phyloP scores from a whole-genome alignment of 2,113 vertebrate species.

The Myrmophylax atrothorax region DNA sequence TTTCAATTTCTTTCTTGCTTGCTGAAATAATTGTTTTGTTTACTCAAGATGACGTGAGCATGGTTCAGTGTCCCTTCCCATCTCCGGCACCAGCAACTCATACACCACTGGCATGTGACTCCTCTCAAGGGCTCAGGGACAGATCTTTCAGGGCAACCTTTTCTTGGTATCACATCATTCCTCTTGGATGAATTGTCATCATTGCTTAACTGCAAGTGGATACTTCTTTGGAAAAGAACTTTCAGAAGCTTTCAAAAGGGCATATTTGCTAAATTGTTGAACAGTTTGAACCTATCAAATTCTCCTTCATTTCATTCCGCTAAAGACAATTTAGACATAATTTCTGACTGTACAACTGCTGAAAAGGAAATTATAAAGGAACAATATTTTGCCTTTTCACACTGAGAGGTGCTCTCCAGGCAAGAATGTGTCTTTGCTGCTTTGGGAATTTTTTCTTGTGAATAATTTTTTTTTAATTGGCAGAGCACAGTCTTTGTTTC shows the following conservation, averaged over 20 bases:
- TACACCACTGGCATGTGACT: accelerated
- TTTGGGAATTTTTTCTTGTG: not conserved
- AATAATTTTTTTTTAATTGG: not conserved
- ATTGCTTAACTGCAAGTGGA: accelerated
- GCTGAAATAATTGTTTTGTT: not conserved
- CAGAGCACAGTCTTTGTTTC: not conserved
- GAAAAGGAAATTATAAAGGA: not conserved
- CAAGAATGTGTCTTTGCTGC: not conserved
- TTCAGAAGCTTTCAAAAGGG: not conserved
- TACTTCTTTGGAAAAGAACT: not conserved
- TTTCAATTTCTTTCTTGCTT: not conserved
- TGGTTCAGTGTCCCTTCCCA: not conserved
- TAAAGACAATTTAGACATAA: not conserved
- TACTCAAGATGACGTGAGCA: not conserved
- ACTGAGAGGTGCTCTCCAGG: not conserved
- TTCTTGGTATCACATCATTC: not conserved
- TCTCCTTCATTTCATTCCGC: not conserved
- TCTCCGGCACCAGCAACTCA: not conserved
- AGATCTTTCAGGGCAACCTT: not conserved
- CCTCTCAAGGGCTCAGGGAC: not conserved
- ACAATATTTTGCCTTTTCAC: not conserved
- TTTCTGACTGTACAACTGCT: not conserved
- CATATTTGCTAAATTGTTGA: not conserved
- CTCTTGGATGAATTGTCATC: not conserved
- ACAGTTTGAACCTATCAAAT: slow-evolving; percentile 2